phyloP scores from a whole-genome alignment of 2,888 invertebrate species.

The Cephus pulcher region DNA sequence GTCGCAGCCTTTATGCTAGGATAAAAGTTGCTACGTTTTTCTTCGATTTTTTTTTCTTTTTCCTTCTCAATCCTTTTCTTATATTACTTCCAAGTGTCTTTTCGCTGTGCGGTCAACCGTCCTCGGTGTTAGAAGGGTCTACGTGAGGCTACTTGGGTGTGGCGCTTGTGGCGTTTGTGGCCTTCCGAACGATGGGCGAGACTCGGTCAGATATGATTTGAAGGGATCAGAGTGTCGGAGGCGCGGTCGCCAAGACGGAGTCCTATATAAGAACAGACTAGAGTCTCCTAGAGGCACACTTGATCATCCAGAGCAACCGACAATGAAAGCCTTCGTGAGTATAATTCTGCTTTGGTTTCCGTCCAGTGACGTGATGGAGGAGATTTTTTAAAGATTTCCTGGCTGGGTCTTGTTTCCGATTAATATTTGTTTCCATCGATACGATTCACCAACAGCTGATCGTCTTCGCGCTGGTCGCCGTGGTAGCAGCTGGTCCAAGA shows the following conservation, averaged over 20 bases:
- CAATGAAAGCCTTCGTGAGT: conserved; percentile 65
- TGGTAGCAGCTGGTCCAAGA: conserved; percentile 42
- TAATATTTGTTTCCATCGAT: too few relatives aligned
- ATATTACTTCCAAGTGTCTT: too few relatives aligned
- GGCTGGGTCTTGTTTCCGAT: too few relatives aligned
- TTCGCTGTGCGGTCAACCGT: too few relatives aligned
- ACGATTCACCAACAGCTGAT: too few relatives aligned
- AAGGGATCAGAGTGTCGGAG: conserved; percentile 63
- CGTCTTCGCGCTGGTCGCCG: conserved; percentile 45
- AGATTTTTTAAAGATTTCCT: too few relatives aligned
- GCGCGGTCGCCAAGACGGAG: conserved; percentile 45
- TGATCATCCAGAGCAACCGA: conserved; percentile 56
- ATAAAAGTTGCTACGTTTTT: too few relatives aligned
- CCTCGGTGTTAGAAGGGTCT: too few relatives aligned
- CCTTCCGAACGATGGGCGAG: conserved; percentile 61
- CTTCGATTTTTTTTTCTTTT: too few relatives aligned
- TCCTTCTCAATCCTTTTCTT: too few relatives aligned
- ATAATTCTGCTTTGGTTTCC: conserved; percentile 11
- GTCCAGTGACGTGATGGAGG: too few relatives aligned
- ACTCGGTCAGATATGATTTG: conserved; percentile 61
- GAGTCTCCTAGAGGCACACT: conserved; percentile 52
- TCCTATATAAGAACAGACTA: conserved; percentile 57
- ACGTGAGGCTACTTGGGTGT: conserved; percentile 45
- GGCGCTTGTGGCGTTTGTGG: conserved; percentile 58
- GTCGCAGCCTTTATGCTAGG: too few relatives aligned